Evolutionary conservation across 2,797 vertebrate genomes (phyloP).

Genomic region (Menidia menidia): DNA sequence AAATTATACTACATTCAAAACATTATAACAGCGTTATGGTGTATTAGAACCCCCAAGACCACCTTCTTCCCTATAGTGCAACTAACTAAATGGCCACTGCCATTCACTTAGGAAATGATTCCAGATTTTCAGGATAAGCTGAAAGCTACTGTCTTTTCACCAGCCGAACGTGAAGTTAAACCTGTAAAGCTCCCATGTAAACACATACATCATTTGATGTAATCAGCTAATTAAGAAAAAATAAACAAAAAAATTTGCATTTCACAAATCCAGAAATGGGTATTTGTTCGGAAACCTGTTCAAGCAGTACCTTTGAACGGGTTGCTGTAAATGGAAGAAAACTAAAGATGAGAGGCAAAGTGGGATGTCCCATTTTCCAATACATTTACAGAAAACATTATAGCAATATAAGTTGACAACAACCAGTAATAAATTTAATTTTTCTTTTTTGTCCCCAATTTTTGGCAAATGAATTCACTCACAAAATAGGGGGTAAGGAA

Average conservation of each 20-base stretch:
- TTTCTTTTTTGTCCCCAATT: too few relatives aligned
- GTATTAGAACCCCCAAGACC: conserved; percentile 9
- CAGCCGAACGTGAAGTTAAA: not conserved
- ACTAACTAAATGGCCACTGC: conserved; percentile 40
- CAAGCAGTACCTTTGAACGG: too few relatives aligned
- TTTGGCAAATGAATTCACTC: too few relatives aligned
- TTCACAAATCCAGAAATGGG: not conserved
- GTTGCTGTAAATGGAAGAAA: too few relatives aligned
- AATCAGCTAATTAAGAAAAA: not conserved
- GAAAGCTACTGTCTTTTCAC: fast-evolving
- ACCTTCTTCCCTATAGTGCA: conserved; percentile 57
- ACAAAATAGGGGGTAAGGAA: too few relatives aligned
- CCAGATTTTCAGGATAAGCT: not conserved
- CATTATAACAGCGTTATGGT: conserved; percentile 36
- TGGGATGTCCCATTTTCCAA: too few relatives aligned
- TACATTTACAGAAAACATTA: not conserved
- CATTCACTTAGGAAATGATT: conserved; percentile 15
- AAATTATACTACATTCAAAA: conserved; percentile 57
- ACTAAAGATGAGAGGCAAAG: too few relatives aligned
- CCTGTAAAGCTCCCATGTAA: conserved; percentile 7
- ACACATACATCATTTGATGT: too few relatives aligned
- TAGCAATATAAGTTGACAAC: not conserved
- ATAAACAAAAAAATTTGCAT: too few relatives aligned
- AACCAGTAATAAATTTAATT: too few relatives aligned
- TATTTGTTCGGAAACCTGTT: too few relatives aligned